These are phyloP conservation scores for Drosophila setifemur DNA, from an alignment of 1,140 invertebrate genomes.

Conservation along the genomic window DNA sequence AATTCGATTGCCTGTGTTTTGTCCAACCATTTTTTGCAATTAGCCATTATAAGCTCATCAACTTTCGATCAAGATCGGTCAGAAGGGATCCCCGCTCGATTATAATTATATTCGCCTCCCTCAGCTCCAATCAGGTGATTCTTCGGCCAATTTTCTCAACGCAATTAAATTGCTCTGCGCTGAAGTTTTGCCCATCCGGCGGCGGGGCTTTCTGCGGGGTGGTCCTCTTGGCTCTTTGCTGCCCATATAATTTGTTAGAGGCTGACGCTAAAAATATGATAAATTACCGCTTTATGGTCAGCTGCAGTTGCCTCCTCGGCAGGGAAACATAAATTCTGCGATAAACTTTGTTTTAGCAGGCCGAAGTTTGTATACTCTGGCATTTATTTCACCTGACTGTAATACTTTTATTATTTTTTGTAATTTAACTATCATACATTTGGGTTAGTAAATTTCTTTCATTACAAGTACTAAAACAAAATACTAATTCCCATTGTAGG, in stretches of 20 bases:
- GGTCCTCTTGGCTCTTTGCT: not conserved
- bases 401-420: no score
- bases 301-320: constrained; percentile 34
- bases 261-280: constrained; percentile 65
- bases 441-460: no score
- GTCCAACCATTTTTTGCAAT: no score
- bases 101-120: no score
- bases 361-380: not conserved
- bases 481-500: not conserved
- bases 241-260: constrained; percentile 51
- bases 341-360: not conserved
- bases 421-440: not conserved
- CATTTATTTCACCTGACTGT: no score
- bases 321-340: constrained; percentile 30
- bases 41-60: constrained; percentile 35
- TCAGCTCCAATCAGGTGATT: constrained; percentile 20
- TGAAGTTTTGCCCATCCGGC: constrained; percentile 37
- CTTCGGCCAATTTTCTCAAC: constrained; percentile 19
- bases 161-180: constrained; percentile 63
- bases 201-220: not conserved
- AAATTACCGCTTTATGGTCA: constrained; percentile 63
- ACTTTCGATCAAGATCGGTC: constrained; percentile 2
- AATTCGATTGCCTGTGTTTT: no score
- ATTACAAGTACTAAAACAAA: not conserved
- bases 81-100: no score